phyloP scores from a whole-genome alignment of 2,888 invertebrate species.

The Cotesia congregata region DNA sequence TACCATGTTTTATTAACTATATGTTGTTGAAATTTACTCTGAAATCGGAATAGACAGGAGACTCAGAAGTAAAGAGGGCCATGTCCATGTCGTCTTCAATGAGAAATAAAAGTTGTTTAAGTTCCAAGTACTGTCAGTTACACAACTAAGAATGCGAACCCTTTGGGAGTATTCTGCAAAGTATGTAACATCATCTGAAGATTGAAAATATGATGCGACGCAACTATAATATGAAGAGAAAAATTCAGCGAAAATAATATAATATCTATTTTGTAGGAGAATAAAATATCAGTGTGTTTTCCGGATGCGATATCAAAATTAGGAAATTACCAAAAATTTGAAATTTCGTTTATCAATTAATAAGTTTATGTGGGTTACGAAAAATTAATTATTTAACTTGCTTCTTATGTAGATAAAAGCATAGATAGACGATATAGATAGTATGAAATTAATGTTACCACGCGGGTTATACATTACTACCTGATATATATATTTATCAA shows the following conservation, averaged over 20 bases:
- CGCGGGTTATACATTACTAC: too few relatives aligned
- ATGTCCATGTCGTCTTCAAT: constrained; percentile 64
- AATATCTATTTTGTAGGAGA: neutral
- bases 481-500: too few relatives aligned
- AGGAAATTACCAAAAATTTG: neutral
- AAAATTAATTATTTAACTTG: too few relatives aligned
- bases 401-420: too few relatives aligned
- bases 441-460: too few relatives aligned
- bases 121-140: constrained; percentile 65
- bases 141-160: constrained; percentile 62
- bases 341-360: neutral
- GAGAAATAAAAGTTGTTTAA: constrained; percentile 57
- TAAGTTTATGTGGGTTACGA: too few relatives aligned
- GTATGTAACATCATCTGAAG: constrained; percentile 52
- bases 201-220: neutral
- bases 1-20: neutral
- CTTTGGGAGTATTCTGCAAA: constrained; percentile 58
- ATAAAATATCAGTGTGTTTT: neutral
- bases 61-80: constrained; percentile 46
- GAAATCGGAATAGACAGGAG: constrained; percentile 55
- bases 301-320: too few relatives aligned
- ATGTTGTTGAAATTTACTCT: constrained; percentile 19
- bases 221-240: neutral
- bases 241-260: neutral
- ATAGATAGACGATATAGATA: too few relatives aligned